Conservation (phyloP, 2,888 invertebrate genomes). For the Spisula subtruncata region DNA sequence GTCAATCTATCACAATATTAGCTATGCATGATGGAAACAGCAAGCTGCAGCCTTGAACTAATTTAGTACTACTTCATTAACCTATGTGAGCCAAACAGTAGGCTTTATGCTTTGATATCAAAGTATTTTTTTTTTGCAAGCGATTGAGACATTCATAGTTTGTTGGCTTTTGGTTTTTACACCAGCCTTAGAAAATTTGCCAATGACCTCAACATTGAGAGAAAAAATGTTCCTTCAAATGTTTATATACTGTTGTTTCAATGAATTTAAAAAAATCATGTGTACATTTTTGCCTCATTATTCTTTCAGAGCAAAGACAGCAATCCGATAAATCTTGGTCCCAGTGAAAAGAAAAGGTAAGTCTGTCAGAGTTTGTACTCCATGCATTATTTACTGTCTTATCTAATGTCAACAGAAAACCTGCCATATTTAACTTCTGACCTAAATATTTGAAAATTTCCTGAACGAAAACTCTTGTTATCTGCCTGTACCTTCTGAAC, state of each 20-base stretch:
- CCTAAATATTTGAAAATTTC: neutral
- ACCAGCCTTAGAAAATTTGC: too few species aligned
- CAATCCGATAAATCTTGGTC: conserved; percentile 88
- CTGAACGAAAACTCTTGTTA: neutral
- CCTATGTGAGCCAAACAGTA: too few species aligned
- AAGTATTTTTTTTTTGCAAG: too few species aligned
- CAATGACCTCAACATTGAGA: too few species aligned
- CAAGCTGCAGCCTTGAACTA: neutral
- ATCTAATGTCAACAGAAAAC: conserved; percentile 17
- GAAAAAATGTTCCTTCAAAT: neutral
- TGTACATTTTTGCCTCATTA: neutral
- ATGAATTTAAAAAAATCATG: too few species aligned
- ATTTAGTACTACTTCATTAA: neutral
- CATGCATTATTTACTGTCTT: neutral
- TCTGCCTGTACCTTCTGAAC: neutral
- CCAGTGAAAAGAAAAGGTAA: conserved; percentile 85
- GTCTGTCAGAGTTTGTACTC: conserved; percentile 32
- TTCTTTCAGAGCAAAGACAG: conserved; percentile 84
- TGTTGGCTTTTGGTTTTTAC: too few species aligned
- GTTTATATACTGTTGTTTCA: too few species aligned
- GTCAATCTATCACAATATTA: too few species aligned
- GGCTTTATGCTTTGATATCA: too few species aligned
- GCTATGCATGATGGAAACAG: too few species aligned
- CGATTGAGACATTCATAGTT: too few species aligned
- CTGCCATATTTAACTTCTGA: conserved; percentile 3